Evolutionary conservation across 2,888 invertebrate genomes (phyloP).

Genomic region (Tigriopus californicus): DNA sequence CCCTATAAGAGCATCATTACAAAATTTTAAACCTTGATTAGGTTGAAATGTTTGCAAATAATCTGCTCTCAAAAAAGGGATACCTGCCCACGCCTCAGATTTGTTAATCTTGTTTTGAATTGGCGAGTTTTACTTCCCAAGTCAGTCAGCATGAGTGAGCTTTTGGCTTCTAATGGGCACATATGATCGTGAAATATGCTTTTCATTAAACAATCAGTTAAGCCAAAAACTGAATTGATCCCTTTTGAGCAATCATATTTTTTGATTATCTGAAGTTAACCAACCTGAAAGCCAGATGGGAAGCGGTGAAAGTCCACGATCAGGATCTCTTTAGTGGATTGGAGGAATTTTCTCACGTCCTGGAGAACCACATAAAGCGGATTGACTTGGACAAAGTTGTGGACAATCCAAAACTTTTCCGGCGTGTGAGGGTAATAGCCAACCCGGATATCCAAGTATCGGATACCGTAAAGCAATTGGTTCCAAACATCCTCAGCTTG

Average conservation of each 20-base stretch:
- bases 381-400: constrained; percentile 34
- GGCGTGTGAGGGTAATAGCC: constrained; percentile 39
- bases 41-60: too few relatives aligned
- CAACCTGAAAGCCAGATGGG: constrained; percentile 29
- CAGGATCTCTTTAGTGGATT: constrained; percentile 31
- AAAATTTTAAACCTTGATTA: too few relatives aligned
- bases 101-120: too few relatives aligned
- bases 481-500: constrained; percentile 54
- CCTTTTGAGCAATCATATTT: background rate
- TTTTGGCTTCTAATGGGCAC: too few relatives aligned
- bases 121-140: too few relatives aligned
- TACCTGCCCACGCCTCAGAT: too few relatives aligned
- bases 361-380: constrained; percentile 33
- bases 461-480: constrained; percentile 61
- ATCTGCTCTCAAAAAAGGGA: too few relatives aligned
- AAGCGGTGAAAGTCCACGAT: constrained; percentile 66
- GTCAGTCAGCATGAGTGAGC: too few relatives aligned
- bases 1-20: too few relatives aligned
- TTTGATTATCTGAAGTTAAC: background rate
- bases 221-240: background rate
- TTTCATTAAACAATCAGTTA: background rate
- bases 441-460: constrained; percentile 60
- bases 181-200: too few relatives aligned
- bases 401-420: constrained; percentile 36
- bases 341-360: constrained; percentile 36